Percentiles rank a stretch among this genome's conserved stretches.
Evolutionary conservation across 2,797 vertebrate species (phyloP).

Genomic region (Myotis myotis): DNA sequence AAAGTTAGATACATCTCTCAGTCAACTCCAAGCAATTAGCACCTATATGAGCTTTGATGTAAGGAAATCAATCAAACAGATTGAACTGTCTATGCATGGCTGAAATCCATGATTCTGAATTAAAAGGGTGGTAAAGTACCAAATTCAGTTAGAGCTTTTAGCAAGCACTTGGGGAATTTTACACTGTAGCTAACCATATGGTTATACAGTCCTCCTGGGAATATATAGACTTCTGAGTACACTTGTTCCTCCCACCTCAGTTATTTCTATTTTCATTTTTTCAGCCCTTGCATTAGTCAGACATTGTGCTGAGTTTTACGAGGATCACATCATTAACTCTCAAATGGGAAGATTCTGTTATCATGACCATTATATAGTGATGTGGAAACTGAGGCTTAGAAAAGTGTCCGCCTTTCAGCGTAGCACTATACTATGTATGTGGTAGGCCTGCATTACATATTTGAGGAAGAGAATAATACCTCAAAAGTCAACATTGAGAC

Average conservation of each 20-base stretch:
- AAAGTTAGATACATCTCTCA: constrained; percentile 46
- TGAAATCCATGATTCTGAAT: constrained; percentile 69
- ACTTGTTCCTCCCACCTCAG: background rate
- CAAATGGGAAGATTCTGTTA: background rate
- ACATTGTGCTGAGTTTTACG: background rate
- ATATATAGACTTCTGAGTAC: background rate
- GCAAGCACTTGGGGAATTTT: constrained; percentile 40
- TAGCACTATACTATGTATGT: background rate
- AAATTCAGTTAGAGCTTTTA: constrained; percentile 61
- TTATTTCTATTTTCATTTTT: constrained; percentile 24
- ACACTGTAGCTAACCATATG: background rate
- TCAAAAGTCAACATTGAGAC: background rate
- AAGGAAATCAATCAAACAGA: constrained; percentile 63
- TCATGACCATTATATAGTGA: background rate
- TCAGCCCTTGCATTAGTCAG: background rate
- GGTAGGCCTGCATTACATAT: background rate
- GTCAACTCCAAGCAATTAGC: constrained; percentile 66
- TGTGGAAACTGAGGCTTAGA: background rate
- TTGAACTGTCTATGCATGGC: constrained; percentile 44
- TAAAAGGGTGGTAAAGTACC: constrained; percentile 52
- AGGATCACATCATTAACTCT: background rate
- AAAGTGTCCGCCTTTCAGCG: background rate
- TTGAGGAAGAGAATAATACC: background rate
- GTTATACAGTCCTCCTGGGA: background rate
- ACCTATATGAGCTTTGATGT: constrained; percentile 64